Percentiles rank a stretch among this genome's conserved stretches.
Evolutionary conservation across 2,113 vertebrate species (phyloP).

Genomic region (Benitochromis conjunctus): DNA sequence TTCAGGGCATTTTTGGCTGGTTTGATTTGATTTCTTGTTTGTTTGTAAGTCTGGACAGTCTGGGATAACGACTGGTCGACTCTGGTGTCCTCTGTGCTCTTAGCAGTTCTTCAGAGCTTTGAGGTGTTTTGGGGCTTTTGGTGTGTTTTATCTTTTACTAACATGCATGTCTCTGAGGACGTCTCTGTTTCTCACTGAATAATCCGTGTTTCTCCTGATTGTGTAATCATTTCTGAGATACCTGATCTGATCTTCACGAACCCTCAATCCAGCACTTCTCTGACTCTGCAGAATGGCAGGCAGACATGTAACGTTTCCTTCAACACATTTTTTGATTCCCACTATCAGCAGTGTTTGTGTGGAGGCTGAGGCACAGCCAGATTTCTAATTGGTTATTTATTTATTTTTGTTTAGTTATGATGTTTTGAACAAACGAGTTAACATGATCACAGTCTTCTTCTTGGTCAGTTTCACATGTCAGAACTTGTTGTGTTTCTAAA

Average conservation of each 20-base stretch:
- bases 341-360: background rate
- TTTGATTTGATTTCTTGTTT: background rate
- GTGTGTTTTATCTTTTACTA: background rate
- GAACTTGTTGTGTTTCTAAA: background rate
- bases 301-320: background rate
- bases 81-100: background rate
- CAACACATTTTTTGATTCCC: background rate
- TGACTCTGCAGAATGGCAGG: background rate
- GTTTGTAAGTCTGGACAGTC: background rate
- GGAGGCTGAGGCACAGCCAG: accelerated
- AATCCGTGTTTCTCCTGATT: background rate
- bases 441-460: background rate
- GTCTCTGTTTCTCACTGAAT: background rate
- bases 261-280: background rate
- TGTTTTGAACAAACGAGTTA: background rate
- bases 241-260: background rate
- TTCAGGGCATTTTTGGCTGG: background rate
- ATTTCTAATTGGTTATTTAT: background rate
- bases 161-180: background rate
- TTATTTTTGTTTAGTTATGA: background rate
- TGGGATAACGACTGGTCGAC: background rate
- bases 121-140: background rate
- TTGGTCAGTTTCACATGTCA: background rate
- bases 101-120: background rate
- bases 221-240: background rate